Base-by-base conservation (phyloP, 2,113 vertebrate genomes). In the Rhagologus leucostigma region DNA sequence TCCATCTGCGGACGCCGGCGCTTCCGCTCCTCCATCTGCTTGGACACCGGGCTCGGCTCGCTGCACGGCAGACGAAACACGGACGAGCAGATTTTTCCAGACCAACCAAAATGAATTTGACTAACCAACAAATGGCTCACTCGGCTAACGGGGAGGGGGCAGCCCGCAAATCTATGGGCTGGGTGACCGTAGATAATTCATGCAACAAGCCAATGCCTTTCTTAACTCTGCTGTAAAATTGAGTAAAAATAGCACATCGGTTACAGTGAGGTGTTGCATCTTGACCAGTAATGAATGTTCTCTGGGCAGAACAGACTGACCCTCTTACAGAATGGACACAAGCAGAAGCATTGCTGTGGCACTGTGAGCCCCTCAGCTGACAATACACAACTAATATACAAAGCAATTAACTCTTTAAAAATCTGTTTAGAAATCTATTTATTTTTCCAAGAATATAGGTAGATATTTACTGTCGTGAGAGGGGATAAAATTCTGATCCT, bases 1-100 rank as follows among this genome's bases (percentile, higher is more conserved):
- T 97, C 97, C 97, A 97, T 97, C 97, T 97, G 97, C 3, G 29
- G 95, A 91, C 90, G 94, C 92, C 94, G 86, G 89, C 3, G 62
- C 92, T 95, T 53, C 76, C 69, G 2, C 94, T 96, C 81, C 81
- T 93, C 96, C 97, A 97, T 97, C 97, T 97, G 97, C 97, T 95
- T 97, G 96, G 97, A 97, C 97, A 96, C 44, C 8, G 60, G 62
- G 90, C 92, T 94, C 82, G n/a, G 76, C 97, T 93, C 85, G 8
- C 90, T 96, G 95, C 90, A 82, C 92, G 89, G 41, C 93, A 95
- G 93, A 94, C 6, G 37, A 65, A 90, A 74, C 62, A 23, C 22
- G 4, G 56, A 78, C 88, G 59, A 95, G 93, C 96, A 96, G 93
- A 92, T 96, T 95, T 96, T 73, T 93, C 88, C 83, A 93, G 90